Conservation (phyloP, 1,140 invertebrate genomes). For the Belonocnema kinseyi region DNA sequence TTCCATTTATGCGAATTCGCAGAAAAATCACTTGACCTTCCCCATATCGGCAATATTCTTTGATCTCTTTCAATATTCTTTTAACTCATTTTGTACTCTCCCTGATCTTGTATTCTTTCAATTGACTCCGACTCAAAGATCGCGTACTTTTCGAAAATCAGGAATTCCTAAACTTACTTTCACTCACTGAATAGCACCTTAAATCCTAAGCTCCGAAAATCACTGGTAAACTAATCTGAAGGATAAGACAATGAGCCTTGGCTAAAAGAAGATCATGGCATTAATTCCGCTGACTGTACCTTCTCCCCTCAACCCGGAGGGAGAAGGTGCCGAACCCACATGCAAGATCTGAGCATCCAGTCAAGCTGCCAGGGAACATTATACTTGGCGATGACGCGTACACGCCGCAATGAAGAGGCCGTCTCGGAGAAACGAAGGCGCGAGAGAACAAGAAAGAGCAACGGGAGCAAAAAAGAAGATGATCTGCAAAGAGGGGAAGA, state of each 20-base stretch:
- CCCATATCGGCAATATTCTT: too few species aligned
- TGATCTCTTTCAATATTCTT: too few species aligned
- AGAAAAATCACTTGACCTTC: too few species aligned
- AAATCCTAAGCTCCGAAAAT: not conserved
- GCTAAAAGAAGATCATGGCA: not conserved
- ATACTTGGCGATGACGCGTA: slow-evolving; percentile 73
- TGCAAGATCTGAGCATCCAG: slow-evolving; percentile 50
- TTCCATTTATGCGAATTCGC: too few species aligned
- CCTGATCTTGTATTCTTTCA: too few species aligned
- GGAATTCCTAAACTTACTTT: too few species aligned
- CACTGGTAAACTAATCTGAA: not conserved
- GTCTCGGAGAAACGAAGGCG: slow-evolving; percentile 49
- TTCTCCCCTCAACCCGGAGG: not conserved
- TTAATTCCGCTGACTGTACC: slow-evolving; percentile 16
- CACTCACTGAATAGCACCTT: not conserved
- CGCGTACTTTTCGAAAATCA: too few species aligned
- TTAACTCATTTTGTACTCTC: too few species aligned
- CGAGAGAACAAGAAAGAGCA: slow-evolving; percentile 43
- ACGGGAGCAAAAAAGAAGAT: slow-evolving; percentile 45
- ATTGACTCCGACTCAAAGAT: too few species aligned
- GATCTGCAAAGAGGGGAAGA: slow-evolving; percentile 40
- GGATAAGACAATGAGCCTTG: not conserved
- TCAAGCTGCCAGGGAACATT: slow-evolving; percentile 60
- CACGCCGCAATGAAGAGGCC: slow-evolving; percentile 59
- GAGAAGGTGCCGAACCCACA: slow-evolving; percentile 46